phyloP scores from a whole-genome alignment of 2,888 invertebrate genomes.

The Coleophora deauratella region DNA sequence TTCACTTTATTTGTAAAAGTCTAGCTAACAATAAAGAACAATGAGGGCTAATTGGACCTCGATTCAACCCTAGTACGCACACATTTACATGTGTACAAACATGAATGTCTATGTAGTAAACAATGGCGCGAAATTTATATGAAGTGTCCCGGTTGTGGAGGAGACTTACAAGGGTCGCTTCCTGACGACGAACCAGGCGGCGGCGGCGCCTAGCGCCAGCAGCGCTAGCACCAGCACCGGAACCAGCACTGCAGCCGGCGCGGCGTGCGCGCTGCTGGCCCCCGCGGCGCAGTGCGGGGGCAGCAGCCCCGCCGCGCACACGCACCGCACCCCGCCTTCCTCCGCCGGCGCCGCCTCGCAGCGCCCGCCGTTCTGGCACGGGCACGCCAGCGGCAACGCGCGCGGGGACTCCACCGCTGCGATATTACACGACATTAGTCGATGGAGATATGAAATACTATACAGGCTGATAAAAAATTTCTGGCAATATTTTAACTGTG shows the following conservation, averaged over 20 bases:
- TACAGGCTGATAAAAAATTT: too few relatives aligned
- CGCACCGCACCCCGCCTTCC: slow-evolving; percentile 78
- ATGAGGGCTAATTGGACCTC: too few relatives aligned
- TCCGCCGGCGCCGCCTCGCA: slow-evolving; percentile 74
- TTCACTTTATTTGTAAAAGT: too few relatives aligned
- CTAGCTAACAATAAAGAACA: too few relatives aligned
- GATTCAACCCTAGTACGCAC: too few relatives aligned
- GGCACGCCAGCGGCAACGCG: slow-evolving; percentile 84
- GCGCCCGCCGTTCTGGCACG: slow-evolving; percentile 89
- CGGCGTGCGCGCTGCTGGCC: slow-evolving; percentile 73
- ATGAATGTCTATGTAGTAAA: too few relatives aligned
- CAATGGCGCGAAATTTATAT: too few relatives aligned
- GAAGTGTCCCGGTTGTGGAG: too few relatives aligned
- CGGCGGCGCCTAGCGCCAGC: slow-evolving; percentile 81
- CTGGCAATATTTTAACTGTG: too few relatives aligned
- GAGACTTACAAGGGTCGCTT: slow-evolving; percentile 88
- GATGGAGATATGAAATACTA: too few relatives aligned
- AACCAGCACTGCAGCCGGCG: slow-evolving; percentile 84
- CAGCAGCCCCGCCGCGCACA: slow-evolving; percentile 75
- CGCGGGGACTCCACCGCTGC: slow-evolving; percentile 83
- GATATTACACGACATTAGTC: too few relatives aligned
- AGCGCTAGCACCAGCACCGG: slow-evolving; percentile 87
- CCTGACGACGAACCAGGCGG: slow-evolving; percentile 86
- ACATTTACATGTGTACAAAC: too few relatives aligned
- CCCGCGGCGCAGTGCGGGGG: slow-evolving; percentile 80